Evolutionary conservation across 2,113 vertebrate species (phyloP).

Genomic region (Gambusia holbrooki): DNA sequence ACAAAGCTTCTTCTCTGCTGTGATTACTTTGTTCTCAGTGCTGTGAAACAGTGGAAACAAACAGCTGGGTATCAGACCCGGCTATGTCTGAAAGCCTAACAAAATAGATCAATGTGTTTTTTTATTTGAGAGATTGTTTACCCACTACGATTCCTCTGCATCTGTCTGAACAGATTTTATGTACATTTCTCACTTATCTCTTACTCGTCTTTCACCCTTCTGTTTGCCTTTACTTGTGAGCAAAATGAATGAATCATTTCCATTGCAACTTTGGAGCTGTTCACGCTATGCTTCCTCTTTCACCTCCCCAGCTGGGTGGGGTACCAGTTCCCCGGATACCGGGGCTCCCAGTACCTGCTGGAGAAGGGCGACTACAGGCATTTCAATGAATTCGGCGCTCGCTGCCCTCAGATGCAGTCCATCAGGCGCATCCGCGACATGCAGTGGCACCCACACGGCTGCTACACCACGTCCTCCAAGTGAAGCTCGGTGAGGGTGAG

Average conservation of each 20-base stretch:
- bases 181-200: conserved; percentile 2
- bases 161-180: conserved; percentile 20
- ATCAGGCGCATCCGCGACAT: conserved; percentile 76
- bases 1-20: conserved; percentile 6
- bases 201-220: background rate
- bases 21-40: conserved; percentile 33
- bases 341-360: conserved; percentile 78
- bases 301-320: conserved; percentile 76
- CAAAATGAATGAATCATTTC: background rate
- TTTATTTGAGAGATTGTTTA: conserved; percentile 17
- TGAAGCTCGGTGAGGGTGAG: conserved; percentile 69
- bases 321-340: conserved; percentile 82
- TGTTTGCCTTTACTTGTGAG: background rate
- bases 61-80: background rate
- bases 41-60: conserved; percentile 6
- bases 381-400: conserved; percentile 78
- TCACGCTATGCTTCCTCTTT: background rate
- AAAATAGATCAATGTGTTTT: conserved; percentile 32
- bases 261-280: background rate
- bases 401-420: conserved; percentile 78
- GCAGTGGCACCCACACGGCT: conserved; percentile 78
- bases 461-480: conserved; percentile 75
- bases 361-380: conserved; percentile 78
- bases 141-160: conserved; percentile 17
- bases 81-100: conserved; percentile 7